Percentiles rank a stretch among this genome's conserved stretches.
phyloP scores from a whole-genome alignment of 2,113 vertebrate species.

The Bubo scandiacus region DNA sequence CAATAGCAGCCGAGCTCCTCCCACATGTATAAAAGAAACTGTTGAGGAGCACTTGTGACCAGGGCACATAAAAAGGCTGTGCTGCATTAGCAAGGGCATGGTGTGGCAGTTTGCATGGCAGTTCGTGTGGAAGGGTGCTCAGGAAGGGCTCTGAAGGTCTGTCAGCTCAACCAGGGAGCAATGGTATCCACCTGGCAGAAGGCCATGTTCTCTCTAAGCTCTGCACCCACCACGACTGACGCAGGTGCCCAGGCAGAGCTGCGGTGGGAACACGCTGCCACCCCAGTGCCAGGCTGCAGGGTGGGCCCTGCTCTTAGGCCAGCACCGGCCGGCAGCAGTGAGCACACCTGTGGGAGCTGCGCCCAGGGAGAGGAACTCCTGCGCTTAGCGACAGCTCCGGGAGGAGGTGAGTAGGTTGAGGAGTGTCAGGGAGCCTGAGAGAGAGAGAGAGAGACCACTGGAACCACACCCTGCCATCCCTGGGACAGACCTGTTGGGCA shows the following conservation, averaged over 20 bases:
- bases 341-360: background rate
- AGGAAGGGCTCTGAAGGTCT: background rate
- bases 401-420: background rate
- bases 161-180: no score
- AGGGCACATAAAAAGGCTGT: no score
- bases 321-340: background rate
- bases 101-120: background rate
- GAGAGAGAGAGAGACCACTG: background rate
- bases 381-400: background rate
- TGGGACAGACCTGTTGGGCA: background rate
- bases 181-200: background rate
- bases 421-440: background rate
- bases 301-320: background rate
- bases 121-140: rapidly evolving
- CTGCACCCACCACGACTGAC: background rate
- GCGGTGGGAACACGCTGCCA: background rate
- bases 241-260: background rate
- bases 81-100: rapidly evolving
- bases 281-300: background rate
- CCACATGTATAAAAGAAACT: background rate
- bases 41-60: background rate
- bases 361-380: background rate
- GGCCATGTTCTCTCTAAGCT: background rate
- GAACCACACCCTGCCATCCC: background rate
- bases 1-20: rapidly evolving